Conservation (phyloP, 2,113 vertebrate species). For the Syrmaticus mikado region DNA sequence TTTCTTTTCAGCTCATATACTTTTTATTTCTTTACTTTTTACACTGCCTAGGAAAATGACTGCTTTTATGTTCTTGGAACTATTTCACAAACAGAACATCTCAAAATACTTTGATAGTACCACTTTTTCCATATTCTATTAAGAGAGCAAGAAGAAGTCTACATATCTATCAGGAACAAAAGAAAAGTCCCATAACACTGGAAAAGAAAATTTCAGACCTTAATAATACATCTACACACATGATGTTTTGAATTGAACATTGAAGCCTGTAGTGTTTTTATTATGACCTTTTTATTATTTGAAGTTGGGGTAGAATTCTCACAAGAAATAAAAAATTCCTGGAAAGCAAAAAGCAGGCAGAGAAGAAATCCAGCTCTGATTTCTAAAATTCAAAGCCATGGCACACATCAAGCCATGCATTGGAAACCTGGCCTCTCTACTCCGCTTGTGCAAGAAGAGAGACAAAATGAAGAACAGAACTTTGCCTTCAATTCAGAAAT, state of each 20-base stretch:
- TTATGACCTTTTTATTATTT: background rate
- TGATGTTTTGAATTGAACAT: background rate
- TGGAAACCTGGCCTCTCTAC: background rate
- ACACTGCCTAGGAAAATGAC: background rate
- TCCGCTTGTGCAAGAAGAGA: background rate
- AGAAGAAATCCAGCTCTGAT: background rate
- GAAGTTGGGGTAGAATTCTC: background rate
- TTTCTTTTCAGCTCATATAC: background rate
- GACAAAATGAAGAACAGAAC: background rate
- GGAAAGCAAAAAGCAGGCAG: slow-evolving; percentile 4
- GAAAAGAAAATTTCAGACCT: background rate
- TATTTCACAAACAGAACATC: background rate
- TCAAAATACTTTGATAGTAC: background rate
- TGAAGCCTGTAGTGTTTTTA: background rate
- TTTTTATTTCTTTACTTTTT: background rate
- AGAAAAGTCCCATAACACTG: background rate
- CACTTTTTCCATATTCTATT: background rate
- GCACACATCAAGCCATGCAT: background rate
- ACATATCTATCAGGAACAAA: background rate
- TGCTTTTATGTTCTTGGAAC: background rate
- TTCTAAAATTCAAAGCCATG: background rate
- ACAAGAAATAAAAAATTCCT: background rate
- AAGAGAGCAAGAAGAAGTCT: background rate
- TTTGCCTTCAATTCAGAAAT: background rate
- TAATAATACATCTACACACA: background rate